Conservation (phyloP, 2,797 vertebrate genomes). For the Pogonophryne albipinna region DNA sequence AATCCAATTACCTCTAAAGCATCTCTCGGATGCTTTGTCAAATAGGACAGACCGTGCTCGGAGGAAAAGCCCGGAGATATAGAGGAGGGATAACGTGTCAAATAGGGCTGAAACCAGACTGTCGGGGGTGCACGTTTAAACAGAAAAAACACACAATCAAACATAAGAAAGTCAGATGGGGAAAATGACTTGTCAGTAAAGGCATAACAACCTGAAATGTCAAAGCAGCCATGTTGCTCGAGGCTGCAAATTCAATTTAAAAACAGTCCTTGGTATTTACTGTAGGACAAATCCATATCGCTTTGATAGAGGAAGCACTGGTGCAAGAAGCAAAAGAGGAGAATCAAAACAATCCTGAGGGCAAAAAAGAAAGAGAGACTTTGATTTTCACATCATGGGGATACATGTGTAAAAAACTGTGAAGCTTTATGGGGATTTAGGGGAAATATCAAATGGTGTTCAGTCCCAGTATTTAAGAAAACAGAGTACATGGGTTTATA, state of each 20-base stretch:
- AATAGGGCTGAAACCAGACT: slow-evolving; percentile 38
- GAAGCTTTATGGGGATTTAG: neutral
- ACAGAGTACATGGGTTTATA: neutral
- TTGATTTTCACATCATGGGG: slow-evolving; percentile 36
- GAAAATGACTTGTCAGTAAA: neutral
- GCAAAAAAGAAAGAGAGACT: slow-evolving; percentile 14
- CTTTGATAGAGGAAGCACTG: slow-evolving; percentile 37
- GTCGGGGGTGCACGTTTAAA: slow-evolving; percentile 15
- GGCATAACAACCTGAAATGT: slow-evolving; percentile 29
- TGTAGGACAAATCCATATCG: slow-evolving; percentile 42
- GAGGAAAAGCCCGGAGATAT: slow-evolving; percentile 44
- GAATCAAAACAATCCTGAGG: slow-evolving; percentile 30
- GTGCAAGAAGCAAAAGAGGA: slow-evolving; percentile 43
- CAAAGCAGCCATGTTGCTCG: slow-evolving; percentile 37
- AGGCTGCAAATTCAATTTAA: slow-evolving; percentile 33
- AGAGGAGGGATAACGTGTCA: slow-evolving; percentile 42
- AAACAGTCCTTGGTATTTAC: slow-evolving; percentile 21
- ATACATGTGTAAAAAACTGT: slow-evolving; percentile 21
- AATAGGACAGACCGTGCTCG: slow-evolving; percentile 66
- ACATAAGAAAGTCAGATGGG: neutral
- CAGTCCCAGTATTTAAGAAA: neutral
- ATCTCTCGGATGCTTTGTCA: slow-evolving; percentile 75
- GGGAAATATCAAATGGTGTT: neutral
- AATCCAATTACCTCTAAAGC: slow-evolving; percentile 82
- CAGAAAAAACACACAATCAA: slow-evolving; percentile 15